Evolutionary conservation across 1,140 invertebrate genomes (phyloP), one percentile per base, ranked within the genome.

Genomic region (Heliconius melpomene): DNA sequence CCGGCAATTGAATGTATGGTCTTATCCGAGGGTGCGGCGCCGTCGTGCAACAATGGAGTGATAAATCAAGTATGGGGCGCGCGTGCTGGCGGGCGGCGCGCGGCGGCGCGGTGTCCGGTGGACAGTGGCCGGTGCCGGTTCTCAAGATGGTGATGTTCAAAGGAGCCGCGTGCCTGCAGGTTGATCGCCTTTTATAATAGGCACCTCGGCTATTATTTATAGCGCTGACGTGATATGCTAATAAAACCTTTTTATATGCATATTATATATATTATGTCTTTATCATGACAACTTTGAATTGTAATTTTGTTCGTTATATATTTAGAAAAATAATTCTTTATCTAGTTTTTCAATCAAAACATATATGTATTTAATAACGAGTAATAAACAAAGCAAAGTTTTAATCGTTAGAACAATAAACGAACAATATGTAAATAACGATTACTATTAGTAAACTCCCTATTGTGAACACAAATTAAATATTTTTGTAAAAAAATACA

Each of bases 61-160:
- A 93, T 94, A 94, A 94, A 94, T 94, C 91, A 93, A 88, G 93
- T 91, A 91, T 91, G 90, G 90, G 87, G 83, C 87, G 89, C 91
- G 91, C 91, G 91, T 93, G 92, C 92, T 86, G 83, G 78, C 79
- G 83, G 72, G 77, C 79, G 82, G 85, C 84, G 75, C 75, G 82
- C 82, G 72, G 77, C 79, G 82, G 85, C 84, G 75, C 75, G 82
- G 74, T 82, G 82, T 86, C 83, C 84, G 84, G 81, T 87, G 88
- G 81, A 85, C 81, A 16, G 40, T 13, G 88, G 82, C 85, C 81
- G 80, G 84, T 60, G 82, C 86, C 81, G 80, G 84, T 60, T 72
- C 73, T 82, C 84, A 84, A 88, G 87, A 83, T 85, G 77, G 82
- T 79, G 79, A 88, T 78, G 87, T 86, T 87, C 88, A 93, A 93